Percentiles rank a stretch among this genome's conserved stretches.
Evolutionary conservation across 2,888 invertebrate species (phyloP).

Genomic region (Gari tellinella): DNA sequence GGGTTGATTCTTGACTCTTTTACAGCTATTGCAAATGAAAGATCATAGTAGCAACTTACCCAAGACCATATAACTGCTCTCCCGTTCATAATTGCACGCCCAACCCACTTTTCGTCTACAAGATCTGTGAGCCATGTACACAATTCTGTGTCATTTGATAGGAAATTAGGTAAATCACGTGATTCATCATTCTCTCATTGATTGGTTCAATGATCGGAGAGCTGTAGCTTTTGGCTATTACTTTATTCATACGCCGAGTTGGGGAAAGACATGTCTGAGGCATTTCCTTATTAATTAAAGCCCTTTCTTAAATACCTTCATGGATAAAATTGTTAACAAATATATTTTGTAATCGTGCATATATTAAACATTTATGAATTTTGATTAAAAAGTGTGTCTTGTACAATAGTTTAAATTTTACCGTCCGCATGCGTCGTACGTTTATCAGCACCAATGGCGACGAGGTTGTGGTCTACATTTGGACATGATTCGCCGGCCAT

Average conservation of each 20-base stretch:
- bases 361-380: no score
- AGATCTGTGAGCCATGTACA: constrained; percentile 53
- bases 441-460: constrained; percentile 77
- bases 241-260: not conserved
- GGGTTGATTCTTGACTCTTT: no score
- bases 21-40: no score
- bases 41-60: constrained; percentile 41
- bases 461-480: constrained; percentile 63
- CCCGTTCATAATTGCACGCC: constrained; percentile 40
- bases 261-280: no score
- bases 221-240: constrained; percentile 35
- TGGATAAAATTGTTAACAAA: no score
- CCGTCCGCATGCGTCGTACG: no score
- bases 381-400: no score
- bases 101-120: constrained; percentile 63
- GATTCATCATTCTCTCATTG: constrained; percentile 54
- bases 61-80: constrained; percentile 57
- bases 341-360: no score
- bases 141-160: constrained; percentile 64
- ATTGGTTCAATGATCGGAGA: constrained; percentile 51
- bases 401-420: no score
- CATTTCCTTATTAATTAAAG: no score
- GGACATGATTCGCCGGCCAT: constrained; percentile 89
- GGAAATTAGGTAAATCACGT: constrained; percentile 67
- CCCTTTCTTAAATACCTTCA: no score